A percentile compares a stretch with the other conserved stretches of the same genome.
These are phyloP conservation scores for Uromys caudimaculatus DNA, from an alignment of 2,797 vertebrate genomes.

Conservation along the genomic window DNA sequence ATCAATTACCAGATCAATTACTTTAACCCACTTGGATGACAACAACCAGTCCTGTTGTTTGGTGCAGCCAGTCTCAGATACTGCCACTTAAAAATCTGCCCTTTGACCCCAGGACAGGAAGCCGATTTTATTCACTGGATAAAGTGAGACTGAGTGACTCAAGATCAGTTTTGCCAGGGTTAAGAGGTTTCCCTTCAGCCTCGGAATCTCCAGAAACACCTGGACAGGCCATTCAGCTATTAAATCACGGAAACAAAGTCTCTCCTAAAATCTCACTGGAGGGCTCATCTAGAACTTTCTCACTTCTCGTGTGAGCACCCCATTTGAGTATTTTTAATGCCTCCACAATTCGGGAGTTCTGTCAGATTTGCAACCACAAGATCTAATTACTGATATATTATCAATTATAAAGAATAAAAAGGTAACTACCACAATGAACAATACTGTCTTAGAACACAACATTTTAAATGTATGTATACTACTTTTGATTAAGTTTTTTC, in stretches of 20 bases:
- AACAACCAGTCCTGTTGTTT: background rate
- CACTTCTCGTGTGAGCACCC: background rate
- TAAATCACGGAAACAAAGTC: background rate
- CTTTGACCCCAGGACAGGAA: background rate
- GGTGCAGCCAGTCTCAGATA: background rate
- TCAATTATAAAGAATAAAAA: background rate
- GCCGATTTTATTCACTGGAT: background rate
- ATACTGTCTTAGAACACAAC: background rate
- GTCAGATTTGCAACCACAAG: background rate
- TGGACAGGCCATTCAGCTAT: background rate
- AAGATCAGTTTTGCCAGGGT: background rate
- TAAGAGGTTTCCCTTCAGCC: background rate
- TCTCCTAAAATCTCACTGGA: background rate
- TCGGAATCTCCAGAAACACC: constrained; percentile 39
- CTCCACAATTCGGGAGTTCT: background rate
- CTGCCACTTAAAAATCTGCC: background rate
- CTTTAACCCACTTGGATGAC: background rate
- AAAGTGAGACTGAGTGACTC: background rate
- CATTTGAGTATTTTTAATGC: background rate
- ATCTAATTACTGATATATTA: background rate
- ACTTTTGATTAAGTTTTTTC: background rate
- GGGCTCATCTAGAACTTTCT: background rate
- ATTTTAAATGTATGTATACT: background rate
- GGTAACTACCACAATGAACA: background rate
- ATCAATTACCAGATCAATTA: background rate